Percentiles rank a stretch among this genome's conserved stretches.
Conservation (phyloP, 2,888 invertebrate genomes). For the Rhorus exstirpatorius region DNA sequence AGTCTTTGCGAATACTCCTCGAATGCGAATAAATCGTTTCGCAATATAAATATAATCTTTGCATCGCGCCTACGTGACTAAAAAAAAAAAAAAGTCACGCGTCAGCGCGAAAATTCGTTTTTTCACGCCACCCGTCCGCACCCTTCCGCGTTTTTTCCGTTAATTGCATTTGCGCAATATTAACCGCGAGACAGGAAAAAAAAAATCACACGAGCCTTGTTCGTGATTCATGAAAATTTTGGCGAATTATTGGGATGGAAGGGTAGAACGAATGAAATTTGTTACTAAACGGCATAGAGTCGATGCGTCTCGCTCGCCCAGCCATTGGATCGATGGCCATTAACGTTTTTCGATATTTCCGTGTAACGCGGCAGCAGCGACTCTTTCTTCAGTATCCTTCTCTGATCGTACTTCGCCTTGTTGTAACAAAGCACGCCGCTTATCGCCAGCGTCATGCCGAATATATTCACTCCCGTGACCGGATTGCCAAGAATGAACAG, state of each 20-base stretch:
- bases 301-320: constrained; percentile 77
- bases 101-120: too few relatives aligned
- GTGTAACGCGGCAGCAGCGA: constrained; percentile 87
- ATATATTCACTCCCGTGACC: constrained; percentile 94
- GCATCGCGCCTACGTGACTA: too few relatives aligned
- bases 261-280: too few relatives aligned
- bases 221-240: constrained; percentile 32
- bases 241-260: too few relatives aligned
- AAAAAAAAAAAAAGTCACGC: too few relatives aligned
- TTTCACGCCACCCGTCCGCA: too few relatives aligned
- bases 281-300: constrained; percentile 79
- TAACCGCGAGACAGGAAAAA: too few relatives aligned
- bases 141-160: too few relatives aligned
- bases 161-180: too few relatives aligned
- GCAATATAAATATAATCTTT: too few relatives aligned
- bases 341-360: constrained; percentile 74
- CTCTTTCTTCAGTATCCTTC: constrained; percentile 86
- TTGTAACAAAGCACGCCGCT: constrained; percentile 96
- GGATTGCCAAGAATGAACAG: constrained; percentile 96
- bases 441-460: constrained; percentile 96
- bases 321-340: constrained; percentile 79
- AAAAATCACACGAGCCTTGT: constrained; percentile 69
- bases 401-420: constrained; percentile 92
- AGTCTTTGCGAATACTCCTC: too few relatives aligned
- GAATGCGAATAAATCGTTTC: too few relatives aligned